Base-by-base conservation (phyloP, 2,797 vertebrate species). In the Myotis planiceps region DNA sequence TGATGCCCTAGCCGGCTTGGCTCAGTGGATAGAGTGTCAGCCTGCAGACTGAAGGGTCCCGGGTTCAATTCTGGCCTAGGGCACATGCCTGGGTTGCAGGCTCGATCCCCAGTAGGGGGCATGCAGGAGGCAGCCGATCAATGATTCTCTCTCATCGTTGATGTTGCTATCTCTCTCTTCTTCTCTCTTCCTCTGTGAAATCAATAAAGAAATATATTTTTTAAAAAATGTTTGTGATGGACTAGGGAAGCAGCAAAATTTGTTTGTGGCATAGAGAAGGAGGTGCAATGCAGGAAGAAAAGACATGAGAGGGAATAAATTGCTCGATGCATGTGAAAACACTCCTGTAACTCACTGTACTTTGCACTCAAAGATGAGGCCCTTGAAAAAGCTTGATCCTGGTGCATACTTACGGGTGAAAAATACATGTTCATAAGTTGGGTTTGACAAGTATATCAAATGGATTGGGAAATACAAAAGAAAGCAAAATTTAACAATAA, bases 361-460 rank as follows among this genome's bases (percentile, higher is more conserved):
- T 94, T 94, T 42, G 13, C 75, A 91, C 94, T 89, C n/a, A 83
- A 25, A 90, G 51, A 51, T 12, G 25, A 94, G 60, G 51, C 25
- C 47, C 12, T 29, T 58, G 25, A 84, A 51, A 27, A 93, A 72
- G 19, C 13, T 18, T 47, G 65, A 18, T 87, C 18, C 65, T 9
- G 3, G 18, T 68, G 45, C 45, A 75, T 63, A 91, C 1, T 51
- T 72, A 13, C 18, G 6, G 9, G 5, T 79, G 12, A 69, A 83
- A 29, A 83, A 80, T 65, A 27, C 2, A 12, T 32, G 27, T 78
- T 84, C 5, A 16, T 83, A 82, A 51, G 6, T 71, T 93, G 18
- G 2, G 65, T 84, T 95, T 79, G 68, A 86, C 72, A 92, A 95
- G 78, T 72, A 75, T 7, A 81, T 84, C 18, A 42, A n/a, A 14